Evolutionary conservation across 2,113 vertebrate genomes (phyloP), one percentile per base, ranked within the genome.

Genomic region (Myotis brandtii): DNA sequence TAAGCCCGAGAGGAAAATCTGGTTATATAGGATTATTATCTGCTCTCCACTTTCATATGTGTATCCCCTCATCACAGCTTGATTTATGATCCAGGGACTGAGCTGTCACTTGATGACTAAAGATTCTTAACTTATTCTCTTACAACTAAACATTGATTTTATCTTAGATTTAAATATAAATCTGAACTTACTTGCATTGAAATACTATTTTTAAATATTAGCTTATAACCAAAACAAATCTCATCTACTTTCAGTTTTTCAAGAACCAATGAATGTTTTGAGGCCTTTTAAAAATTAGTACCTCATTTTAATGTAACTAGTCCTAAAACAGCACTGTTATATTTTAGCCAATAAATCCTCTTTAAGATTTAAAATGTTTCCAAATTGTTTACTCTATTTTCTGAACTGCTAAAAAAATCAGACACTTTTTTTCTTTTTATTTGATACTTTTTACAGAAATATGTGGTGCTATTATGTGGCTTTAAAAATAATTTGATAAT

Each of bases 121-220:
- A 37, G 40, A 80, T 91, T 95, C 80, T 86, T 86, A 91, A 86
- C 20, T 83, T 20, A 95, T 93, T 88, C 79, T 92, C 52, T 48
- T 91, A 84, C 73, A 95, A 56, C 76, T 94, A 89, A 18, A 83
- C 91, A 80, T 81, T 95, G 79, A 89, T 98, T 97, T 97, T 94
- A 94, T 54, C 67, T 89, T 83, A 83, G 50, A 50, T 84, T 91
- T 27, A 91, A 91, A 93, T 86, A 37, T 56, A 83, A 88, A 54
- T 72, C 46, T 64, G 10, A 93, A 79, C 86, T 23, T 79, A 59
- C 46, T 84, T 93, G 20, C 10, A 32, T 79, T 17, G 1, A 94
- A 89, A 72, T 34, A 72, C 1, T 82, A 67, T 77, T 59, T 59
- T 87, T 52, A 86, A 89, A 70, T 54, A 4, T 92, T 86, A 50